These are phyloP conservation scores for Ailurus styani DNA, from an alignment of 2,113 vertebrate genomes.

Conservation along the genomic window DNA sequence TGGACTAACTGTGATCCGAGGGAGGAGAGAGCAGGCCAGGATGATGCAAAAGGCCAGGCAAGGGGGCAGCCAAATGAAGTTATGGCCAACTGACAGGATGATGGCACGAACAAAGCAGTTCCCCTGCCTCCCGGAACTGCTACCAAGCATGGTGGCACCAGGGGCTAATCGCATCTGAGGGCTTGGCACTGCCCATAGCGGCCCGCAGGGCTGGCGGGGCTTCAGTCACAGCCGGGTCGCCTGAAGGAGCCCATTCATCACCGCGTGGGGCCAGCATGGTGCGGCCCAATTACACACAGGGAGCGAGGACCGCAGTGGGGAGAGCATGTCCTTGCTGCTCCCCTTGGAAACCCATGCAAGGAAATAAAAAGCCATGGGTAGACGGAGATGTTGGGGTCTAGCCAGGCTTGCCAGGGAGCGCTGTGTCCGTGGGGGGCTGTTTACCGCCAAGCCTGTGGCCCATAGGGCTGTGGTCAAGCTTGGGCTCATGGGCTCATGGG, in stretches of 20 bases:
- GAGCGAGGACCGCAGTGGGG: constrained; percentile 49
- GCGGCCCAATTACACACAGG: constrained; percentile 30
- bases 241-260: constrained; percentile 67
- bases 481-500: neutral
- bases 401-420: neutral
- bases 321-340: constrained; percentile 26
- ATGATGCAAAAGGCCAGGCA: constrained; percentile 54
- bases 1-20: neutral
- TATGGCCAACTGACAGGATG: constrained; percentile 51
- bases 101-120: constrained; percentile 68
- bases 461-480: neutral
- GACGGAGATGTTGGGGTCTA: neutral
- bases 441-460: neutral
- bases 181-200: constrained; percentile 44
- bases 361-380: neutral
- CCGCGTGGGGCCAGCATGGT: neutral
- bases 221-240: constrained; percentile 71
- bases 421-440: neutral
- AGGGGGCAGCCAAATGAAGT: constrained; percentile 57
- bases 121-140: constrained; percentile 24
- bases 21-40: neutral
- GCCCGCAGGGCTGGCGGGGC: constrained; percentile 56
- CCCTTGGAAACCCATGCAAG: neutral
- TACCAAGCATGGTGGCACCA: constrained; percentile 74
- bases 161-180: constrained; percentile 56